Percentiles rank a stretch among this genome's conserved stretches.
These are phyloP conservation scores for Sinosuthora webbiana DNA, from an alignment of 2,113 vertebrate genomes.

Conservation along the genomic window DNA sequence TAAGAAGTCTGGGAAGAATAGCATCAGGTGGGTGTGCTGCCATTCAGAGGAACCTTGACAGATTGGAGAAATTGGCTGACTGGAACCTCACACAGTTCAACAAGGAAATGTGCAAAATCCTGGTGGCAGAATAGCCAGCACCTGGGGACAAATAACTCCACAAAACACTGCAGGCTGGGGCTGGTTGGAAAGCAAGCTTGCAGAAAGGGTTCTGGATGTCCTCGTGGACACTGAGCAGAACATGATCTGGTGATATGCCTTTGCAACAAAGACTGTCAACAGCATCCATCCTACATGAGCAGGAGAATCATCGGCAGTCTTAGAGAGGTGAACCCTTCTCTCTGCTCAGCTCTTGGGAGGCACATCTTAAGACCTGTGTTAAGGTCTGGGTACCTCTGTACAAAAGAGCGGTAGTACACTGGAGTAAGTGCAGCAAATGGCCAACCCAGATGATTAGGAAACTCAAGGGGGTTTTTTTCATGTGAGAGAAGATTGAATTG, in stretches of 20 bases:
- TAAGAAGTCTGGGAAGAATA: not conserved
- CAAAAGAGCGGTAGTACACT: not conserved
- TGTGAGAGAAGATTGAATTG: not conserved
- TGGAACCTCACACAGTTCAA: not conserved
- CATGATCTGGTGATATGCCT: no score
- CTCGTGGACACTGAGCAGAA: not conserved
- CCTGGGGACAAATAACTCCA: not conserved
- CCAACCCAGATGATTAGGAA: no score
- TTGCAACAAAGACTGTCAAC: not conserved
- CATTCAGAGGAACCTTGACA: not conserved
- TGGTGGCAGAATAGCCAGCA: not conserved
- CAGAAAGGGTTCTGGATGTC: not conserved
- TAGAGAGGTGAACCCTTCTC: not conserved
- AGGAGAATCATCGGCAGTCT: not conserved
- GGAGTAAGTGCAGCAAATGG: not conserved
- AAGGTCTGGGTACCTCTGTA: not conserved
- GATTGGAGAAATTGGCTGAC: not conserved
- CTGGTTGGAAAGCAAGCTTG: not conserved
- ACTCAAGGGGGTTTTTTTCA: not conserved
- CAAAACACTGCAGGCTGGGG: not conserved
- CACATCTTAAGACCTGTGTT: not conserved
- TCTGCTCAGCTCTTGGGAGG: not conserved
- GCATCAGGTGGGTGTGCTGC: not conserved
- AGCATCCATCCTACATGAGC: not conserved
- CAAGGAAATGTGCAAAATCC: not conserved